These are phyloP conservation scores for Tenebrosternarchus preto DNA, from an alignment of 2,113 vertebrate genomes.

Conservation along the genomic window DNA sequence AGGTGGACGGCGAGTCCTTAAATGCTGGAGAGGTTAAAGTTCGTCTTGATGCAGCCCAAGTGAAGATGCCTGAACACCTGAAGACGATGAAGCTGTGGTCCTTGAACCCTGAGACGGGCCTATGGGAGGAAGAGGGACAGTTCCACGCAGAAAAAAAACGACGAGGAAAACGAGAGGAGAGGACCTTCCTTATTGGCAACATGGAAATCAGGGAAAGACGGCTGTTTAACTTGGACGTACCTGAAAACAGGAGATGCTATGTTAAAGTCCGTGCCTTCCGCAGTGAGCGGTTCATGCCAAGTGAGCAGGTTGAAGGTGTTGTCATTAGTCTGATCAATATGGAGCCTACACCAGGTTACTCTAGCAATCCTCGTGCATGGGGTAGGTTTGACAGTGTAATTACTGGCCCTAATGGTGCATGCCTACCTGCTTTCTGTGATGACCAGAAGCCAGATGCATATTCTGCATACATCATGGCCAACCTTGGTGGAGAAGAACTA, in stretches of 20 bases:
- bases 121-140: constrained; percentile 95
- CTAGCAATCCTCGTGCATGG: constrained; percentile 93
- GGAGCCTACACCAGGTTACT: constrained; percentile 87
- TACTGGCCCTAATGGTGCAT: constrained; percentile 88
- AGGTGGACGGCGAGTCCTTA: constrained; percentile 80
- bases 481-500: constrained; percentile 92
- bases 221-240: constrained; percentile 95
- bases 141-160: constrained; percentile 80
- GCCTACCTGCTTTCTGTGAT: constrained; percentile 93
- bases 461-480: constrained; percentile 87
- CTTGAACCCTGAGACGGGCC: constrained; percentile 89
- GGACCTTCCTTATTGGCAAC: constrained; percentile 94
- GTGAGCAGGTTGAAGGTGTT: constrained; percentile 91
- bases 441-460: constrained; percentile 88
- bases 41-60: constrained; percentile 86
- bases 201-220: constrained; percentile 97
- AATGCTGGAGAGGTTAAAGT: constrained; percentile 92
- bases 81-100: constrained; percentile 94
- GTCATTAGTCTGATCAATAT: constrained; percentile 91
- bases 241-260: constrained; percentile 91
- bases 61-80: constrained; percentile 88
- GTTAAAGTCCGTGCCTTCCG: constrained; percentile 91
- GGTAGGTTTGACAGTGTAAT: constrained; percentile 94
- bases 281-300: constrained; percentile 90
- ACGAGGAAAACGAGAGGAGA: constrained; percentile 85